These are phyloP conservation scores for Ischnura elegans DNA, from an alignment of 2,888 invertebrate genomes.

Conservation along the genomic window DNA sequence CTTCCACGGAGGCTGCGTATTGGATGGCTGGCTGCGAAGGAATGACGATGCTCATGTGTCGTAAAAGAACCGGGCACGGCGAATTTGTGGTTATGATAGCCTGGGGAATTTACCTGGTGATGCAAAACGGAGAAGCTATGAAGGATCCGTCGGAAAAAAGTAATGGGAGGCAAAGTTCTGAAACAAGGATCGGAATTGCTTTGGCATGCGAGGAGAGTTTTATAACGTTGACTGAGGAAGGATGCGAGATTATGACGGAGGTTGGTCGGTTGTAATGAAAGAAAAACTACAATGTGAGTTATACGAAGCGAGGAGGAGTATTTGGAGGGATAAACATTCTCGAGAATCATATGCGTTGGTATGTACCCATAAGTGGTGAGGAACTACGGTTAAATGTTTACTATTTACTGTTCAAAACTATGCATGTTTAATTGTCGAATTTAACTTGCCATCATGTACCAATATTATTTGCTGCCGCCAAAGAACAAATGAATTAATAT, in stretches of 20 bases:
- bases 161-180: constrained; percentile 48
- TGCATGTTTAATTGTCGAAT: no score
- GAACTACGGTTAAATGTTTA: no score
- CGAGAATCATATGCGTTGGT: no score
- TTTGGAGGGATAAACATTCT: no score
- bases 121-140: constrained; percentile 5
- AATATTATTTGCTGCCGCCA: no score
- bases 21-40: not conserved
- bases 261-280: not conserved
- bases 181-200: constrained; percentile 54
- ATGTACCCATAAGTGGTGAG: no score
- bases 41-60: not conserved
- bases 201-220: not conserved
- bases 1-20: not conserved
- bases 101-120: constrained; percentile 47
- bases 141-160: not conserved
- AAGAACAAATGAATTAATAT: no score
- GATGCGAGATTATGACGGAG: constrained; percentile 51
- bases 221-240: not conserved
- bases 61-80: constrained; percentile 24
- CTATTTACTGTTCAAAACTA: no score
- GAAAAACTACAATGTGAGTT: not conserved
- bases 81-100: constrained; percentile 51
- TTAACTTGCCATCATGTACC: no score
- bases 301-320: not conserved